A percentile compares a stretch with the other conserved stretches of the same genome.
Conservation (phyloP, 1,140 invertebrate genomes). For the Heliconius hermathena region DNA sequence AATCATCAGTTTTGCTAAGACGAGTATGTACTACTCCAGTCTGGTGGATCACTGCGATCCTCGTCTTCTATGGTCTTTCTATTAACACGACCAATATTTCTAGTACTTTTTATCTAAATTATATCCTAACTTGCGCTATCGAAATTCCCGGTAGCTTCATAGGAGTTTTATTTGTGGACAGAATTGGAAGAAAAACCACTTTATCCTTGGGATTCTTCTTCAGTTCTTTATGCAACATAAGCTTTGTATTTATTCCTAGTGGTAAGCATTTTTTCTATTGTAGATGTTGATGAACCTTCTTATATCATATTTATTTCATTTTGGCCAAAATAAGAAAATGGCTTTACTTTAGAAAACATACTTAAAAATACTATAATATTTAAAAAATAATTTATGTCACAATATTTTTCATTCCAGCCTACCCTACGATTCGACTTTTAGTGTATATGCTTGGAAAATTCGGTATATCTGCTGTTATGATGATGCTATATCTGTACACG, state of each 20-base stretch:
- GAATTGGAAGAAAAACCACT: conserved; percentile 79
- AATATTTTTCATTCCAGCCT: not conserved
- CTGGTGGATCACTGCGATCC: conserved; percentile 79
- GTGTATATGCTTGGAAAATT: conserved; percentile 85
- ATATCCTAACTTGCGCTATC: conserved; percentile 84
- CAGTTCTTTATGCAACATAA: conserved; percentile 84
- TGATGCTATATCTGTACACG: conserved; percentile 84
- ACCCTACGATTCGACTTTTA: conserved; percentile 55
- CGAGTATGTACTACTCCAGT: conserved; percentile 76
- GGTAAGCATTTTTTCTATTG: conserved; percentile 34
- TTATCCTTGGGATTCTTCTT: conserved; percentile 87
- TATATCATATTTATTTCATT: not conserved
- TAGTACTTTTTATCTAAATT: conserved; percentile 85
- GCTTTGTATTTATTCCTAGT: conserved; percentile 86
- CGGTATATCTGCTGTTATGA: conserved; percentile 83
- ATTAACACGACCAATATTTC: conserved; percentile 85
- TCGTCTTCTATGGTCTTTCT: conserved; percentile 85
- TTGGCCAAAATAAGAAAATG: not conserved
- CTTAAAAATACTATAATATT: not conserved
- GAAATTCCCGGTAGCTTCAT: conserved; percentile 87
- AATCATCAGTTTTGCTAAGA: conserved; percentile 38
- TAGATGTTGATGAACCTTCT: not conserved
- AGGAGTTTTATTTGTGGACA: conserved; percentile 57
- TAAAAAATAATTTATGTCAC: not conserved
- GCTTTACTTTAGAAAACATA: not conserved